A percentile compares a stretch with the other conserved stretches of the same genome.
Conservation (phyloP, 2,797 vertebrate species). For the Eulemur rubriventer region DNA sequence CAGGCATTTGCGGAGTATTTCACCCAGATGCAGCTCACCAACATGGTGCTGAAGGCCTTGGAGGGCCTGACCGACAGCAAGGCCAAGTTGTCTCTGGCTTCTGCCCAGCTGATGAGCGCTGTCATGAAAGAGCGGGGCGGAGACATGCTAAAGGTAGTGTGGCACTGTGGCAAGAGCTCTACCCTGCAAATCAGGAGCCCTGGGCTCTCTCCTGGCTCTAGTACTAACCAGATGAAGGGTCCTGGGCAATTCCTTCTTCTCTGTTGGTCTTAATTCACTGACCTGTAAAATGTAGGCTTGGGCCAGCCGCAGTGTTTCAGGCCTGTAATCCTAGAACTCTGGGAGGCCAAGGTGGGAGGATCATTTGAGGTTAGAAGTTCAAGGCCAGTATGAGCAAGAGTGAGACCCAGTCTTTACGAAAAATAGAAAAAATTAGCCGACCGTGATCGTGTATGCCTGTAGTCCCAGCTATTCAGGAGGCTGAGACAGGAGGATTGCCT, state of each 20-base stretch:
- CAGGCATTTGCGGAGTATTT: slow-evolving; percentile 61
- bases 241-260: not conserved
- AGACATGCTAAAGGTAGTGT: slow-evolving; percentile 41
- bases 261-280: not conserved
- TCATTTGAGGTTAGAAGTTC: too few relatives aligned
- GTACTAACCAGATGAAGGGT: not conserved
- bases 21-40: not conserved
- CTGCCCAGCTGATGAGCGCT: slow-evolving; percentile 44
- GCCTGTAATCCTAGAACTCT: too few relatives aligned
- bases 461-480: too few relatives aligned
- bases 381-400: too few relatives aligned
- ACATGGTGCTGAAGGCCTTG: not conserved
- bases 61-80: not conserved
- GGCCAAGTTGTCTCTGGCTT: slow-evolving; percentile 51
- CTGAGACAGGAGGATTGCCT: too few relatives aligned
- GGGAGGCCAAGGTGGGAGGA: too few relatives aligned
- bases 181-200: not conserved
- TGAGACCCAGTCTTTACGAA: too few relatives aligned
- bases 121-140: slow-evolving; percentile 39
- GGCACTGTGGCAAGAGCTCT: not conserved
- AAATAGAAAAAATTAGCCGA: too few relatives aligned
- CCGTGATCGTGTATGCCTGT: too few relatives aligned
- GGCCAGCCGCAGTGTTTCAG: too few relatives aligned
- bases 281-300: not conserved
- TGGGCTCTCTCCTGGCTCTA: not conserved